Base-by-base conservation (phyloP, 2,113 vertebrate species). In the Gnathonemus echidnorhynchus region DNA sequence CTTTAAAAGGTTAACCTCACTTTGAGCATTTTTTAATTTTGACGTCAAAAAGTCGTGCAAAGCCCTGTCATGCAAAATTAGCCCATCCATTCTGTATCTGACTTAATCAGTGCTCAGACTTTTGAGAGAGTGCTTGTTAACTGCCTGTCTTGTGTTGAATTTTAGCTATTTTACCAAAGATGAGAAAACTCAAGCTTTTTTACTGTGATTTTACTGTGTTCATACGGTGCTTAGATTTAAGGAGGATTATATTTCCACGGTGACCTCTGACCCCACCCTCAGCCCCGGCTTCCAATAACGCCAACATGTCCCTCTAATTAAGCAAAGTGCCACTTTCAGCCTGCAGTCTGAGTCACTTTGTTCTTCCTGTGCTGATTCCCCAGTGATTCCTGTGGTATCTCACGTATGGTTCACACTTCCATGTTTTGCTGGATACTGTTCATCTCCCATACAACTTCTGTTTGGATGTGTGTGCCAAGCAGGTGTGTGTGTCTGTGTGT, bases 291-390 rank as follows among this genome's bases (percentile, higher is more conserved):
- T 48, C 88, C 52, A 90, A 90, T 83, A 83, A 91, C 80, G 80
- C 66, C 62, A 91, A 49, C 62, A 49, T 56, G 45, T 86, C 91
- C 92, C 88, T 93, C 89, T 91, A 93, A 92, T 94, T 91, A 92
- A 89, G 89, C 24, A 52, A 86, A 50, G 85, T 50, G 39, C 2
- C 86, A 9, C 49, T 87, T 35, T 46, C 10, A 87, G 27, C 10
- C 27, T 87, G n/a, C 50, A 35, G 42, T 46, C 31, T 8, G 87
- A 24, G 66, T 48, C 53, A 45, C 66, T 74, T 35, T 89, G 52
- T 35, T 84, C 52, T 66, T 48, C 86, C 50, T 83, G 53, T 88
- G 80, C 90, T 84, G 88, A 89, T 90, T 91, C 62, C 77, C 9
- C 52, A 21, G 2, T 17, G 27, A 19, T 45, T 87, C n/a, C 48